Conservation (phyloP, 2,113 vertebrate species). For the Aptenodytes patagonicus region DNA sequence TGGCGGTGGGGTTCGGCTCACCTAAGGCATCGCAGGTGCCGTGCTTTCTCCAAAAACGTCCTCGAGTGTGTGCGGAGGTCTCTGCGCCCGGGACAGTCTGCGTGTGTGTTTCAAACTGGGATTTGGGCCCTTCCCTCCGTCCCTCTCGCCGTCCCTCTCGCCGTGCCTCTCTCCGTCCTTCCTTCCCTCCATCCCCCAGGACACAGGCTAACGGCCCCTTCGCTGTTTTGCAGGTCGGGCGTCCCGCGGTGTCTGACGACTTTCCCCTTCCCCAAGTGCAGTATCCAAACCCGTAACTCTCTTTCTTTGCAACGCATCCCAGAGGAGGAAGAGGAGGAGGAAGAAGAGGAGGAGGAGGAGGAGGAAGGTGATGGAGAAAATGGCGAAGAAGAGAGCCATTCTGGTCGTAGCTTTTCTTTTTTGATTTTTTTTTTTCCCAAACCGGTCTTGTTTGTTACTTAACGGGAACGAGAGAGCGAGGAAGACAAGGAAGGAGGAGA, state of each 20-base stretch:
- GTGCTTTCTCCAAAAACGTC: accelerated
- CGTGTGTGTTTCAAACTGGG: not conserved
- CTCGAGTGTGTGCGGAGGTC: accelerated
- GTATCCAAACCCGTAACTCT: constrained; percentile 72
- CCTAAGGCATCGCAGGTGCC: accelerated
- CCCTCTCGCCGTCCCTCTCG: too few species aligned
- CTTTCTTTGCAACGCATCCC: constrained; percentile 69
- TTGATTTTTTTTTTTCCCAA: not conserved
- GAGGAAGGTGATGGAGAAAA: not conserved
- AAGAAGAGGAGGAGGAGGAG: not conserved
- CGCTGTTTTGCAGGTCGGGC: constrained; percentile 53
- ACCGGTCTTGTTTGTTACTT: constrained; percentile 44
- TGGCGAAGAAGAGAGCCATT: constrained; percentile 39
- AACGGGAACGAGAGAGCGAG: constrained; percentile 11
- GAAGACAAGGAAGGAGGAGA: constrained; percentile 59
- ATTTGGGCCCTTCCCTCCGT: not conserved
- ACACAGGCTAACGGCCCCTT: not conserved
- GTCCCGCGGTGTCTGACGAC: constrained; percentile 44
- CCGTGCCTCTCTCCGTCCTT: not conserved
- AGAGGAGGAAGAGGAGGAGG: constrained; percentile 17
- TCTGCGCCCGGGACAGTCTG: not conserved
- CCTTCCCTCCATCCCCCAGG: not conserved
- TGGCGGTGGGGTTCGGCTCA: accelerated
- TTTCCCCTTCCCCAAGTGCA: constrained; percentile 69
- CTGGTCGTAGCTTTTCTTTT: constrained; percentile 53